A percentile compares a stretch with the other conserved stretches of the same genome.
phyloP scores from a whole-genome alignment of 2,797 vertebrate species.

The Sebastes melanostomus region DNA sequence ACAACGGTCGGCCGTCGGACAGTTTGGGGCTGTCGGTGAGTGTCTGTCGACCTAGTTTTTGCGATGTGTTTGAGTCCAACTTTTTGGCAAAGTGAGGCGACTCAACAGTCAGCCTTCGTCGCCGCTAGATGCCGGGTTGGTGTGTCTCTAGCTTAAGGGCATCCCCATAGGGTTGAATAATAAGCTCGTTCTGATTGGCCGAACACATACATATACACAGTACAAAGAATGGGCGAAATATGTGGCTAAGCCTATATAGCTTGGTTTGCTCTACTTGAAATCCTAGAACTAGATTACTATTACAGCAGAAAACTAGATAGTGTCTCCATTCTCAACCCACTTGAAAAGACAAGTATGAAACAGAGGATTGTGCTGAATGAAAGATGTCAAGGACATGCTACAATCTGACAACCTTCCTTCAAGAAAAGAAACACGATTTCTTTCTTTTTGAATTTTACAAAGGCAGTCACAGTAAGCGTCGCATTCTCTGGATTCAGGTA shows the following conservation, averaged over 20 bases:
- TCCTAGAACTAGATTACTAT: neutral
- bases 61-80: too few relatives aligned
- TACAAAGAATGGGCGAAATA: neutral
- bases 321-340: neutral
- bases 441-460: constrained; percentile 10
- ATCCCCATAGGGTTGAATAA: neutral
- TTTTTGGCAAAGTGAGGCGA: too few relatives aligned
- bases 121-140: too few relatives aligned
- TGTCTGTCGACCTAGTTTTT: too few relatives aligned
- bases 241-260: neutral
- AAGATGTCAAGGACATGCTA: constrained; percentile 9
- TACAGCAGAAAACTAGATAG: neutral
- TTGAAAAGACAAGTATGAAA: constrained; percentile 13
- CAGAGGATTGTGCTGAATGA: constrained; percentile 1
- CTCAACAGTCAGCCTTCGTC: too few relatives aligned
- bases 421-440: neutral
- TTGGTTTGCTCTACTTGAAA: neutral
- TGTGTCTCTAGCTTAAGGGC: neutral
- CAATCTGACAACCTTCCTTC: constrained; percentile 12
- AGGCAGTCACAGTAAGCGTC: neutral
- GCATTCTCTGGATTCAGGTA: constrained; percentile 9
- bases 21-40: too few relatives aligned
- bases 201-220: neutral
- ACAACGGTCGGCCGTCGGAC: too few relatives aligned
- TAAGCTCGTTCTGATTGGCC: neutral